A percentile compares a stretch with the other conserved stretches of the same genome.
These are phyloP conservation scores for Oithona nana DNA, from an alignment of 2,888 invertebrate genomes.

Conservation along the genomic window DNA sequence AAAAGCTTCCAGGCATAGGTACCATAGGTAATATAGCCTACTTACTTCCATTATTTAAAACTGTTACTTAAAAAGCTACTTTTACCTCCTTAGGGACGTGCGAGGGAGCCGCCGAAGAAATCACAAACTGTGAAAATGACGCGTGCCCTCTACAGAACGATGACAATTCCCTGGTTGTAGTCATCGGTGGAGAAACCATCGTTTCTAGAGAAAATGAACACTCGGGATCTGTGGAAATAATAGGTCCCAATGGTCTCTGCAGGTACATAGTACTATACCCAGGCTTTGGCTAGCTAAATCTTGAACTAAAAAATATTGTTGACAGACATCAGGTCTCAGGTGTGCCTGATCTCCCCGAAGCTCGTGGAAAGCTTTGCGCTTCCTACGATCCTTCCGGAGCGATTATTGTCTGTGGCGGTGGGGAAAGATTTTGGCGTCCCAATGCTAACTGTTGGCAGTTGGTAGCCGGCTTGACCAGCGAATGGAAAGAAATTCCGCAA, in stretches of 20 bases:
- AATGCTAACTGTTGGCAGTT: slow-evolving; percentile 17
- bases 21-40: no score
- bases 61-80: no score
- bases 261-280: no score
- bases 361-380: slow-evolving; percentile 15
- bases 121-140: slow-evolving; percentile 9
- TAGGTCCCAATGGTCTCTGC: slow-evolving; percentile 7
- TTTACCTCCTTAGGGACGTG: slow-evolving; percentile 16
- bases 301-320: no score
- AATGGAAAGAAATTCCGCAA: slow-evolving; percentile 16
- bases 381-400: slow-evolving; percentile 17
- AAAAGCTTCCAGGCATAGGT: slow-evolving; percentile 16
- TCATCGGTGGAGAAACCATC: slow-evolving; percentile 16
- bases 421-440: slow-evolving; percentile 17
- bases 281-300: no score
- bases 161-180: slow-evolving; percentile 9
- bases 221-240: slow-evolving; percentile 12
- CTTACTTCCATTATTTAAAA: no score
- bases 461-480: background rate
- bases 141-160: slow-evolving; percentile 17
- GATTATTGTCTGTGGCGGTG: slow-evolving; percentile 15
- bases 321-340: no score
- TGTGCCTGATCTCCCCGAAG: slow-evolving; percentile 16
- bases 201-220: slow-evolving; percentile 16
- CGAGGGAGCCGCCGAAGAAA: background rate